Evolutionary conservation across 2,888 invertebrate genomes (phyloP).

Genomic region (Ryuthela nishihirai): DNA sequence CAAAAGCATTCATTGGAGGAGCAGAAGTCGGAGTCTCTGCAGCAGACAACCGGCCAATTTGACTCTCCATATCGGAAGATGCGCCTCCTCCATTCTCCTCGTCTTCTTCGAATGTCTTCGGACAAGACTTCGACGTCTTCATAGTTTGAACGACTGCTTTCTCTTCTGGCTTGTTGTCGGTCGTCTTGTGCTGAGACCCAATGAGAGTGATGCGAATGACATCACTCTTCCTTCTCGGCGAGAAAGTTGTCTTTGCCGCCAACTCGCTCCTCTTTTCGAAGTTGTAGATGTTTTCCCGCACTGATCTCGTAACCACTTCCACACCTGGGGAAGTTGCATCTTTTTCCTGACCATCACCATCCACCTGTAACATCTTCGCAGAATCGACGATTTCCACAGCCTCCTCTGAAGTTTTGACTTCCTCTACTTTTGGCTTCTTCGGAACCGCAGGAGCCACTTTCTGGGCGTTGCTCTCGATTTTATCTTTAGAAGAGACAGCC

Average conservation of each 20-base stretch:
- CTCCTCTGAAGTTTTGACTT: conserved; percentile 12
- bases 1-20: conserved; percentile 19
- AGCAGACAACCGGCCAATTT: conserved; percentile 27
- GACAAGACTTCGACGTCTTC: conserved; percentile 81
- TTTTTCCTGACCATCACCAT: conserved; percentile 10
- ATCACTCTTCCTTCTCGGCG: conserved; percentile 32
- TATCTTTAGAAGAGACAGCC: conserved; percentile 11
- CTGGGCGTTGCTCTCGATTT: conserved; percentile 11
- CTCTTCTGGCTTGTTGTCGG: conserved; percentile 5
- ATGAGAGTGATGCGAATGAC: conserved; percentile 30
- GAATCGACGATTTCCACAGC: conserved; percentile 1
- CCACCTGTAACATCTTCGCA: conserved; percentile 7
- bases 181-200: conserved; percentile 29
- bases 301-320: conserved; percentile 26
- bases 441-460: conserved; percentile 34
- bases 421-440: conserved; percentile 28
- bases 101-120: conserved; percentile 63
- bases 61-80: conserved; percentile 30
- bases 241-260: conserved; percentile 12
- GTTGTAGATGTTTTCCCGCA: conserved; percentile 35
- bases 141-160: conserved; percentile 50
- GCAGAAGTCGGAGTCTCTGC: conserved; percentile 26
- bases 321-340: conserved; percentile 18
- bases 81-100: conserved; percentile 79
- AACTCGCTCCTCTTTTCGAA: conserved; percentile 31